phyloP scores from a whole-genome alignment of 2,888 invertebrate species.

The Limnephilus marmoratus region DNA sequence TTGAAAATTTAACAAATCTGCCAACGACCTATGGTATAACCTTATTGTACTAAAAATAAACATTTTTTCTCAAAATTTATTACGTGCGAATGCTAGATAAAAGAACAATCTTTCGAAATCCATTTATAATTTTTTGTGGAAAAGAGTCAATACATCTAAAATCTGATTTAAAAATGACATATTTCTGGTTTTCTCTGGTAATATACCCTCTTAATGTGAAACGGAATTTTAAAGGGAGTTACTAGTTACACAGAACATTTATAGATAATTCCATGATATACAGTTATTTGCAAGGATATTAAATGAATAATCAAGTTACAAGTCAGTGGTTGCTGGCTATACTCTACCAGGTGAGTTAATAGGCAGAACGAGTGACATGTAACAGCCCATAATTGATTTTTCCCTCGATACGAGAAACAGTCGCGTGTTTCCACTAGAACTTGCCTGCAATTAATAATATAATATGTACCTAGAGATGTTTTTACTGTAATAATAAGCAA shows the following conservation, averaged over 20 bases:
- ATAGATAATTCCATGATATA: not conserved
- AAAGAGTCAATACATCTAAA: too few relatives aligned
- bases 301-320: not conserved
- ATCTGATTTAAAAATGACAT: too few relatives aligned
- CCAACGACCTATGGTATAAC: too few relatives aligned
- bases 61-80: too few relatives aligned
- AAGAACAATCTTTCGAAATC: too few relatives aligned
- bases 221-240: not conserved
- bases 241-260: not conserved
- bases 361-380: not conserved
- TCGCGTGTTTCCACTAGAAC: slow-evolving; percentile 35
- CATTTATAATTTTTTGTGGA: too few relatives aligned
- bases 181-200: too few relatives aligned
- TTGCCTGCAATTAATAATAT: slow-evolving; percentile 25
- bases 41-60: too few relatives aligned
- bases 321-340: not conserved
- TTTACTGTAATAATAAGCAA: slow-evolving; percentile 41
- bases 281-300: not conserved
- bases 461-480: slow-evolving; percentile 2
- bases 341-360: not conserved
- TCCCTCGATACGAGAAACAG: slow-evolving; percentile 24
- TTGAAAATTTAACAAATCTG: too few relatives aligned
- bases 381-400: slow-evolving; percentile 35
- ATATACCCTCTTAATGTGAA: too few relatives aligned
- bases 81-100: too few relatives aligned